Conservation (phyloP, 2,113 vertebrate species). For the Chaetops frenatus region DNA sequence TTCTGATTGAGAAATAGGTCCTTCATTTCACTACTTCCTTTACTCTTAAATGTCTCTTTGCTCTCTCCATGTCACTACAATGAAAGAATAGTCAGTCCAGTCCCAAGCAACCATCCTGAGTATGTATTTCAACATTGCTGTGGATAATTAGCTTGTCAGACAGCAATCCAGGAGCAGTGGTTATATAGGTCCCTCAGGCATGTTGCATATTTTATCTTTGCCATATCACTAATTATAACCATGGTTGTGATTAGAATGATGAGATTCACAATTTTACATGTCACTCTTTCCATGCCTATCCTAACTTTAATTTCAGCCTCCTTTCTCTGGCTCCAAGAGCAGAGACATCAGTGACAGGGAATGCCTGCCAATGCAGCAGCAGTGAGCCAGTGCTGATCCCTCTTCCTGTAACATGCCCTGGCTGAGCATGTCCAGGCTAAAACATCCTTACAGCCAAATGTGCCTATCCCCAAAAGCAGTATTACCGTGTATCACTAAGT, state of each 20-base stretch:
- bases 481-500: background rate
- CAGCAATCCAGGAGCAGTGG: background rate
- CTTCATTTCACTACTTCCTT: background rate
- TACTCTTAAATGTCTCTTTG: background rate
- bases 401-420: background rate
- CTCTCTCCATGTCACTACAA: background rate
- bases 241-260: background rate
- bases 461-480: background rate
- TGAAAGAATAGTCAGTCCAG: background rate
- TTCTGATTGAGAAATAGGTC: background rate
- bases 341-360: background rate
- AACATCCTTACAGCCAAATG: background rate
- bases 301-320: background rate
- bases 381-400: background rate
- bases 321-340: background rate
- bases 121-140: background rate
- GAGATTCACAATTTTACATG: background rate
- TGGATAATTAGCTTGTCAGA: constrained; percentile 34
- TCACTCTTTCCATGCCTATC: background rate
- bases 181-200: background rate
- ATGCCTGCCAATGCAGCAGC: background rate
- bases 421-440: background rate
- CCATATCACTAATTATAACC: background rate
- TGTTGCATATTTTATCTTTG: background rate
- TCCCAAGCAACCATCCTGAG: background rate